Conservation (phyloP, 2,888 invertebrate genomes). For the Melanostoma mellinum region DNA sequence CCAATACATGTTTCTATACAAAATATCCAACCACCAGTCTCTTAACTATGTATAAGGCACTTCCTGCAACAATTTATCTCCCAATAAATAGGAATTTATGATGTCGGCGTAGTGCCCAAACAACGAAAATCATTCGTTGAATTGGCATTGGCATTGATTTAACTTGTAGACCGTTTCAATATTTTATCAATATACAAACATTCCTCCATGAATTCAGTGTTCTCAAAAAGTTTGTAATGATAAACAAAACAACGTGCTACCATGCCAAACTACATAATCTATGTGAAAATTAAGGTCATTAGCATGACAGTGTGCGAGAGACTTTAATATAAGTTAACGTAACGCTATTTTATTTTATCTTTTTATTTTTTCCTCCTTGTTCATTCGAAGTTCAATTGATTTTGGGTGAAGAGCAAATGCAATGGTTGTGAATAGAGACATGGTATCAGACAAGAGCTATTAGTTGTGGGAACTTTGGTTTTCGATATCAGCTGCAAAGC, state of each 20-base stretch:
- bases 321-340: conserved; percentile 4
- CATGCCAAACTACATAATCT: conserved; percentile 35
- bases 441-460: neutral
- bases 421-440: neutral
- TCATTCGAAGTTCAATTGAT: neutral
- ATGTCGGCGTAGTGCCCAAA: too few relatives aligned
- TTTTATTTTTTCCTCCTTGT: neutral
- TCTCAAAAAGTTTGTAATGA: conserved; percentile 25
- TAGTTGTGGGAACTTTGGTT: conserved; percentile 25
- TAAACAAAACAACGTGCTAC: conserved; percentile 20
- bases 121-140: too few relatives aligned
- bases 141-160: too few relatives aligned
- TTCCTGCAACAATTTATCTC: too few relatives aligned
- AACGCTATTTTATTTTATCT: neutral
- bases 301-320: conserved; percentile 23
- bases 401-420: neutral
- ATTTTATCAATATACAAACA: neutral
- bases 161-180: neutral
- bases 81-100: too few relatives aligned
- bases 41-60: too few relatives aligned
- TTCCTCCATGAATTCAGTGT: neutral
- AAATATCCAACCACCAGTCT: too few relatives aligned
- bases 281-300: conserved; percentile 43
- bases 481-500: conserved; percentile 49
- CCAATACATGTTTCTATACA: too few relatives aligned